Evolutionary conservation across 1,140 invertebrate species (phyloP), one percentile per base, ranked within the genome.

Genomic region (Hirudo medicinalis): DNA sequence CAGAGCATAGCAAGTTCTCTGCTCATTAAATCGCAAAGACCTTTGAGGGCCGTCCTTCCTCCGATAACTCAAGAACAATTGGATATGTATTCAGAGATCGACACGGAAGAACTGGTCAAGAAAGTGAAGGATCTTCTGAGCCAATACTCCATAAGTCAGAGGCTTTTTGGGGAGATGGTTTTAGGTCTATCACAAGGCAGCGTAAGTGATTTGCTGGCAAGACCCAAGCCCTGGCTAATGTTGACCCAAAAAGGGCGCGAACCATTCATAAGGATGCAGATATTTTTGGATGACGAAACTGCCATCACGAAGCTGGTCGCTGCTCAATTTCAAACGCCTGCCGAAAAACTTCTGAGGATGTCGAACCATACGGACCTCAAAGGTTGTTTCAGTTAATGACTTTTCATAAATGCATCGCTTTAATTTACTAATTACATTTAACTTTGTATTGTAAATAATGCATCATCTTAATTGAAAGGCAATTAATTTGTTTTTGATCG

Each of bases 221-320:
- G 97, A 80, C 95, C 95, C 0, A 97, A 97, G 78, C 94, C 94
- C 0, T 99, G 95, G 95, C 92, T 96, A 79, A 97, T 97, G 93
- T 86, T 99, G 5, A 96, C 93, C 73, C 96, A 97, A 80, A 98
- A 98, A 82, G 94, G 94, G 0, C 84, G 95, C 27, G 94, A 98
- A 81, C 95, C 95, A 0, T 99, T 97, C 83, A 96, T 98, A 72
- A 86, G 94, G 63, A 98, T 99, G 94, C 92, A 97, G 81, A 82
- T 96, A 13, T 98, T 95, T 91, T 83, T 97, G 0, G 91, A 91
- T 74, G 94, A 98, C 79, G 91, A 96, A 74, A 94, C 97, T 77
- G 93, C 94, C 4, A 92, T 97, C 3, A 92, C 95, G 79, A 95
- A 95, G 80, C 82, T 97, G 72, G 93, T 97, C 4, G 93, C 93